phyloP scores from a whole-genome alignment of 2,113 vertebrate genomes.

The Pluvialis apricaria region DNA sequence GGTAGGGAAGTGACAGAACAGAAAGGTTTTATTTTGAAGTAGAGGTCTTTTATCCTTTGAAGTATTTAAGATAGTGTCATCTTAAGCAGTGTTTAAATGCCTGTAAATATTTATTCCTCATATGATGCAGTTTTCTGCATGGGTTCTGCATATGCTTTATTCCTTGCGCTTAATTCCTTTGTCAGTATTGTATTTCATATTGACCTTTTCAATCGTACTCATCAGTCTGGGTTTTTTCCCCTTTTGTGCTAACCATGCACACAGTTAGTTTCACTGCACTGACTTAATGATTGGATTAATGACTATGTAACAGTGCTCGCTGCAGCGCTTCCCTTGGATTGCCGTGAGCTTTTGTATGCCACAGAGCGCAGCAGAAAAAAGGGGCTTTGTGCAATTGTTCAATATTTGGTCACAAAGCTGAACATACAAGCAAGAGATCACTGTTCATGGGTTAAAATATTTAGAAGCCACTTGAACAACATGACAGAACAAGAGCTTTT shows the following conservation, averaged over 20 bases:
- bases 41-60: background rate
- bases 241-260: conserved; percentile 47
- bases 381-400: background rate
- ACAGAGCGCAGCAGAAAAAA: conserved; percentile 12
- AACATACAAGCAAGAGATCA: background rate
- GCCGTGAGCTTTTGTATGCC: conserved; percentile 65
- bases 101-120: background rate
- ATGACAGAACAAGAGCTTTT: background rate
- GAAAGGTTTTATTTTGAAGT: background rate
- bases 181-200: conserved; percentile 22
- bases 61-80: background rate
- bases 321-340: conserved; percentile 63
- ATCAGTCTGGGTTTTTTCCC: background rate
- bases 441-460: background rate
- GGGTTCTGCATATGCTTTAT: background rate
- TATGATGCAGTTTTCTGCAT: background rate
- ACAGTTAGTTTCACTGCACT: conserved; percentile 53
- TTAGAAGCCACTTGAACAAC: background rate
- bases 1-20: background rate
- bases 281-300: conserved; percentile 75
- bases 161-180: background rate
- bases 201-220: conserved; percentile 36
- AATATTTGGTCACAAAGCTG: background rate
- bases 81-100: background rate
- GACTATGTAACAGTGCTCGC: conserved; percentile 55